A percentile compares a stretch with the other conserved stretches of the same genome.
Evolutionary conservation across 2,797 vertebrate genomes (phyloP).

Genomic region (Cetoscarus ocellatus): DNA sequence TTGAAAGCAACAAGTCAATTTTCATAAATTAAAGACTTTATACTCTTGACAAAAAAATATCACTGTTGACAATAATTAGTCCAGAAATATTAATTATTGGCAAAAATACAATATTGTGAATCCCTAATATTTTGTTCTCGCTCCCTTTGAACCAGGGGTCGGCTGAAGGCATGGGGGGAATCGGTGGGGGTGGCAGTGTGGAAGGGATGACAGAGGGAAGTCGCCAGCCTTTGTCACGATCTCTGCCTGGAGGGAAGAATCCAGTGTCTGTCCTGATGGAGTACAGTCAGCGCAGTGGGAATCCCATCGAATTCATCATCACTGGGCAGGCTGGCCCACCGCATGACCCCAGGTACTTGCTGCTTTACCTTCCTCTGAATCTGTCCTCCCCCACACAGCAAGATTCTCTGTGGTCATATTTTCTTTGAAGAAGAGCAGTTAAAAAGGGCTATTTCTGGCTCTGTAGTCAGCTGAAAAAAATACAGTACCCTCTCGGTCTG

Average conservation of each 20-base stretch:
- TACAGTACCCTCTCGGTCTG: constrained; percentile 47
- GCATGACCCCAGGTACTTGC: constrained; percentile 93
- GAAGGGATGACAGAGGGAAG: constrained; percentile 65
- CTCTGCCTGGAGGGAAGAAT: constrained; percentile 91
- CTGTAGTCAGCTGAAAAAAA: constrained; percentile 58
- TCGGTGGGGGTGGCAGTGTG: constrained; percentile 20
- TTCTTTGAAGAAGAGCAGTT: constrained; percentile 16
- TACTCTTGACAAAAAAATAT: too few species aligned
- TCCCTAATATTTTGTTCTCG: background rate
- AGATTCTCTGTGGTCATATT: constrained; percentile 6
- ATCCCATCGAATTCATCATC: constrained; percentile 91
- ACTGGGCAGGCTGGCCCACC: constrained; percentile 94
- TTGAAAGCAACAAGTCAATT: too few species aligned
- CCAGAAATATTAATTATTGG: too few species aligned
- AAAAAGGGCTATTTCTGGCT: constrained; percentile 42
- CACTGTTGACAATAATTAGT: too few species aligned
- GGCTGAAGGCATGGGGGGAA: constrained; percentile 37
- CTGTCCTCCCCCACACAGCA: background rate
- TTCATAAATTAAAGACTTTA: too few species aligned
- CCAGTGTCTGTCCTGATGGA: constrained; percentile 95
- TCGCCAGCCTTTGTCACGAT: constrained; percentile 81
- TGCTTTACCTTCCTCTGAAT: constrained; percentile 24
- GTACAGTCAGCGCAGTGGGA: constrained; percentile 93
- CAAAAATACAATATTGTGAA: too few species aligned
- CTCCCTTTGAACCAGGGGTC: constrained; percentile 45